These are phyloP conservation scores for Nymphalis io DNA, from an alignment of 1,140 invertebrate species.

Conservation along the genomic window DNA sequence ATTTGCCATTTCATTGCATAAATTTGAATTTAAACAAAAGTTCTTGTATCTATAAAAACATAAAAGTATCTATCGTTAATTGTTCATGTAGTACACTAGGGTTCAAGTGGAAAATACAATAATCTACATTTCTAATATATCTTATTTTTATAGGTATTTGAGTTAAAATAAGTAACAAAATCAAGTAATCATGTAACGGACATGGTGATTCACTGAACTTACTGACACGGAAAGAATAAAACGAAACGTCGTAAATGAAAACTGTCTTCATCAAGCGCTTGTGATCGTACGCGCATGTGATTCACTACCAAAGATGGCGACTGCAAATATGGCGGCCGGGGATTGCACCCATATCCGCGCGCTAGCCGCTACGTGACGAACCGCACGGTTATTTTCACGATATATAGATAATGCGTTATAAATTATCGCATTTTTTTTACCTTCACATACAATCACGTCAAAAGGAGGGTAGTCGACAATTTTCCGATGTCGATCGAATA, in stretches of 20 bases:
- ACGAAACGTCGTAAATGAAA: slow-evolving; percentile 11
- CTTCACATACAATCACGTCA: not conserved
- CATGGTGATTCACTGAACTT: slow-evolving; percentile 1
- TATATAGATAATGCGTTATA: not conserved
- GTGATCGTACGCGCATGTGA: slow-evolving; percentile 27
- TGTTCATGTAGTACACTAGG: too few relatives aligned
- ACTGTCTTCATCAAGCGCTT: slow-evolving; percentile 5
- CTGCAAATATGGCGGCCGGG: slow-evolving; percentile 42
- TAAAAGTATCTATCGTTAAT: too few relatives aligned
- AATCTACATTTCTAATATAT: too few relatives aligned
- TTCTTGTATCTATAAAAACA: too few relatives aligned
- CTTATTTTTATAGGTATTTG: too few relatives aligned
- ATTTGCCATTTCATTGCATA: too few relatives aligned
- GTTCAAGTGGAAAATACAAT: too few relatives aligned
- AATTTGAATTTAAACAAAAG: too few relatives aligned
- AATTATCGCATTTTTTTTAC: not conserved
- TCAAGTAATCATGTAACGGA: not conserved
- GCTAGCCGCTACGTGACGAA: slow-evolving; percentile 37
- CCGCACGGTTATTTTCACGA: slow-evolving; percentile 37
- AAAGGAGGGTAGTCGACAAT: not conserved
- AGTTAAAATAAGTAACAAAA: not conserved
- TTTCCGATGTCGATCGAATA: not conserved
- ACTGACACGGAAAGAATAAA: slow-evolving; percentile 14
- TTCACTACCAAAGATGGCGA: slow-evolving; percentile 44
- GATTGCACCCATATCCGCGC: slow-evolving; percentile 42